A percentile compares a stretch with the other conserved stretches of the same genome.
Evolutionary conservation across 1,140 invertebrate genomes (phyloP).

Genomic region (Bursaphelenchus mucronatus): DNA sequence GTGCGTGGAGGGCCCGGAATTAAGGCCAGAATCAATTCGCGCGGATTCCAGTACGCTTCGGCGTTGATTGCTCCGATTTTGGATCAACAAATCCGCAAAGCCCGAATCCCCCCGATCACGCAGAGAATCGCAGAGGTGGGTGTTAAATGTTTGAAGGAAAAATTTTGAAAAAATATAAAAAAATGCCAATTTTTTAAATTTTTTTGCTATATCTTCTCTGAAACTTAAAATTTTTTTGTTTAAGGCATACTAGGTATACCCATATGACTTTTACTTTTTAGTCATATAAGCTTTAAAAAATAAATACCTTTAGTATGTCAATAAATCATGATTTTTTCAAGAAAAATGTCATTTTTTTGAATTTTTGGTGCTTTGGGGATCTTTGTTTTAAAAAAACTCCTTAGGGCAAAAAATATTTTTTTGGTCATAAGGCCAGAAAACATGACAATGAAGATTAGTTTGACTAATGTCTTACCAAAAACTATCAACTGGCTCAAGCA

Average conservation of each 20-base stretch:
- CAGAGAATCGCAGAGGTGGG: constrained; percentile 52
- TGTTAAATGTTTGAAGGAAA: neutral
- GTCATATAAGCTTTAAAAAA: no score
- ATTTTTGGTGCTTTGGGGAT: no score
- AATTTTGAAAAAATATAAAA: no score
- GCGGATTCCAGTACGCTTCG: constrained; percentile 55
- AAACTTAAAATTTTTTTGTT: no score
- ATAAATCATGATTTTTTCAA: no score
- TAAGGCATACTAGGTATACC: no score
- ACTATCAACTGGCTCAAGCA: neutral
- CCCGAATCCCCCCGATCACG: constrained; percentile 55
- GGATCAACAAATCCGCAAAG: constrained; percentile 45
- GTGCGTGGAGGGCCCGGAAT: constrained; percentile 51
- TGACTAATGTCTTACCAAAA: constrained; percentile 9
- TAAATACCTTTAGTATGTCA: no score
- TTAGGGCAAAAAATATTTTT: constrained; percentile 6
- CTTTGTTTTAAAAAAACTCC: no score
- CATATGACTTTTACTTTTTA: no score
- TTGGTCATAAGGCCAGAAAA: neutral
- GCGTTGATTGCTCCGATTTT: constrained; percentile 47
- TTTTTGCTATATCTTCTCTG: no score
- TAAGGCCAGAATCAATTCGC: constrained; percentile 51
- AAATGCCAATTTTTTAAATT: no score
- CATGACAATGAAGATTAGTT: constrained; percentile 3
- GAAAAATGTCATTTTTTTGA: no score